Percentiles rank a stretch among this genome's conserved stretches.
Evolutionary conservation across 2,797 vertebrate species (phyloP).

Genomic region (Tragopan temminckii): DNA sequence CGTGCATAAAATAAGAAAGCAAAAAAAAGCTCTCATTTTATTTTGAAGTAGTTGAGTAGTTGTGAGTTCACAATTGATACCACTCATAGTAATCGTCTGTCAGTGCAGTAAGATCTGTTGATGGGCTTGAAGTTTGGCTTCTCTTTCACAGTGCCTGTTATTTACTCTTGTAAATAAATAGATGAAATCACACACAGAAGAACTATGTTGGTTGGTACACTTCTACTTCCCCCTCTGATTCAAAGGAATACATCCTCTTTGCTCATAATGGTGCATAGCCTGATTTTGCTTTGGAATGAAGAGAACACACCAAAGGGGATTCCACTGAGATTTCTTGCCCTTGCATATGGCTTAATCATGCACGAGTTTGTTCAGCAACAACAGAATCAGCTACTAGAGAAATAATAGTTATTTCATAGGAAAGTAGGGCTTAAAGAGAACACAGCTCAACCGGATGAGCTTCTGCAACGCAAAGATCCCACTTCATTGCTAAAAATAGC

Average conservation of each 20-base stretch:
- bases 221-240: neutral
- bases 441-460: neutral
- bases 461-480: neutral
- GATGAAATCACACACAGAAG: neutral
- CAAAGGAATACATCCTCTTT: slow-evolving; percentile 9
- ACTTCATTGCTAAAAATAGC: slow-evolving; percentile 26
- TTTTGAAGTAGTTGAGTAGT: slow-evolving; percentile 10
- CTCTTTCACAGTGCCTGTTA: slow-evolving; percentile 15
- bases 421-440: neutral
- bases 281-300: neutral
- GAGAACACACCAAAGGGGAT: neutral
- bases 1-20: neutral
- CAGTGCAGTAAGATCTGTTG: neutral
- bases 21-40: slow-evolving; percentile 25
- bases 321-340: neutral
- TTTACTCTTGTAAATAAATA: slow-evolving; percentile 31
- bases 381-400: neutral
- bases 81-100: neutral
- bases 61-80: neutral
- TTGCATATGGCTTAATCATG: neutral
- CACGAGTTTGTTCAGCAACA: neutral
- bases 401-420: neutral
- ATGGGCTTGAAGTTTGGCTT: neutral
- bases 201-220: neutral
- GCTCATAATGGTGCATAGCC: neutral